A percentile compares a stretch with the other conserved stretches of the same genome.
phyloP scores from a whole-genome alignment of 2,113 vertebrate species.

The Pachycephala philippinensis region DNA sequence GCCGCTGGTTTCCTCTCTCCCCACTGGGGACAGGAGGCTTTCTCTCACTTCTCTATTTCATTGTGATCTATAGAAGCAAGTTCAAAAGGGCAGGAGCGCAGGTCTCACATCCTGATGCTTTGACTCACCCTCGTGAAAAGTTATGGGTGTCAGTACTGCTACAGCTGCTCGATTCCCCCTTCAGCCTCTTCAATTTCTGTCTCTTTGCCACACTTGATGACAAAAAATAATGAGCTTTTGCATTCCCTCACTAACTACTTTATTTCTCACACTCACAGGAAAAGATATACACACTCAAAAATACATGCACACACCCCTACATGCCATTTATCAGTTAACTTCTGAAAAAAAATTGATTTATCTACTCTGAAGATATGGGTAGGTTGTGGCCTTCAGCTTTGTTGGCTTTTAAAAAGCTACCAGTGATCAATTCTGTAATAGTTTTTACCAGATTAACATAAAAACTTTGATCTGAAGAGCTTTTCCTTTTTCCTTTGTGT shows the following conservation, averaged over 20 bases:
- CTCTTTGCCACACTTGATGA: background rate
- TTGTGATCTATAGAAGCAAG: slow-evolving; percentile 48
- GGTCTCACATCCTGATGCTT: slow-evolving; percentile 36
- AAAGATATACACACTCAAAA: background rate
- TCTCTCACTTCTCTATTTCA: slow-evolving; percentile 40
- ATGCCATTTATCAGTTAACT: background rate
- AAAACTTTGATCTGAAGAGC: background rate
- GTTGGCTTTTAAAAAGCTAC: background rate
- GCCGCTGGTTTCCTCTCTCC: background rate
- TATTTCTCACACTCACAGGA: background rate
- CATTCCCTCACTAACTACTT: background rate
- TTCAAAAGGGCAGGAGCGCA: slow-evolving; percentile 43
- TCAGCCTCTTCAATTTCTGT: slow-evolving; percentile 48
- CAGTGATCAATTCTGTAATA: background rate
- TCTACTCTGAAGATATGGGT: background rate
- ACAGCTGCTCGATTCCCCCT: background rate
- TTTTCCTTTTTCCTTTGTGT: background rate
- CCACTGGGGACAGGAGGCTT: background rate
- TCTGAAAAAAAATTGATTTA: background rate
- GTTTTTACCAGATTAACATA: background rate
- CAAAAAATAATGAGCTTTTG: slow-evolving; percentile 42
- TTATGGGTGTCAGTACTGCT: slow-evolving; percentile 47
- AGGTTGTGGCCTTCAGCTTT: background rate
- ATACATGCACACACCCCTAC: background rate
- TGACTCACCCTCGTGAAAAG: slow-evolving; percentile 51